phyloP scores from a whole-genome alignment of 1,140 invertebrate species.

The Ostrea edulis region DNA sequence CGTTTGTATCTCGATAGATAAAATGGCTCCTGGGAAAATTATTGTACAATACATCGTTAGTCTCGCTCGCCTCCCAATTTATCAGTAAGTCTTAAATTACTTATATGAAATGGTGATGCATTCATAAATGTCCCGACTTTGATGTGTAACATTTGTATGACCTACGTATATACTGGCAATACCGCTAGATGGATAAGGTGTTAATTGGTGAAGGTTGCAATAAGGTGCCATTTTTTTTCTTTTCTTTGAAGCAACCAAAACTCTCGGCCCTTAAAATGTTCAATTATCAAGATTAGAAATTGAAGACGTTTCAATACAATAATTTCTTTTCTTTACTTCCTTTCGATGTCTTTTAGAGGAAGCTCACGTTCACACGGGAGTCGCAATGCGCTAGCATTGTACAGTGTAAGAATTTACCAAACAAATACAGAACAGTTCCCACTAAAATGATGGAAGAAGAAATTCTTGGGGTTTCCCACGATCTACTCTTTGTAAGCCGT shows the following conservation, averaged over 20 bases:
- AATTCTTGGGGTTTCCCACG: slow-evolving; percentile 61
- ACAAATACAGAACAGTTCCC: slow-evolving; percentile 35
- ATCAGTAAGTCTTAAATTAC: slow-evolving; percentile 2
- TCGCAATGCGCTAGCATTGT: background rate
- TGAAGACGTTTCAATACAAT: too few species aligned
- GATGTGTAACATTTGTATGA: slow-evolving; percentile 5
- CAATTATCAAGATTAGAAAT: too few species aligned
- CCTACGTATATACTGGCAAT: background rate
- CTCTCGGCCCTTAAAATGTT: background rate
- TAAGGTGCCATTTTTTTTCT: background rate
- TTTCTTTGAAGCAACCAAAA: background rate
- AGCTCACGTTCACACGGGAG: slow-evolving; percentile 38
- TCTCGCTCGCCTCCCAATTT: slow-evolving; percentile 4
- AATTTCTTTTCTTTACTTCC: background rate
- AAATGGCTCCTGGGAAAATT: slow-evolving; percentile 8
- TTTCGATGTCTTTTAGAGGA: background rate
- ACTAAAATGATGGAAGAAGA: slow-evolving; percentile 46
- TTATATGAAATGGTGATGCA: background rate
- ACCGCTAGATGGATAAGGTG: background rate
- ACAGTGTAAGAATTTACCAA: slow-evolving; percentile 37
- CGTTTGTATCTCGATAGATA: slow-evolving; percentile 14
- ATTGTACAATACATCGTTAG: background rate
- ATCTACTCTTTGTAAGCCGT: slow-evolving; percentile 64
- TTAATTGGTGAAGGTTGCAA: background rate
- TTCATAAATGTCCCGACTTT: background rate